Evolutionary conservation across 1,140 invertebrate species (phyloP), one percentile per base, ranked within the genome.

Genomic region (Drosophila eugracilis): DNA sequence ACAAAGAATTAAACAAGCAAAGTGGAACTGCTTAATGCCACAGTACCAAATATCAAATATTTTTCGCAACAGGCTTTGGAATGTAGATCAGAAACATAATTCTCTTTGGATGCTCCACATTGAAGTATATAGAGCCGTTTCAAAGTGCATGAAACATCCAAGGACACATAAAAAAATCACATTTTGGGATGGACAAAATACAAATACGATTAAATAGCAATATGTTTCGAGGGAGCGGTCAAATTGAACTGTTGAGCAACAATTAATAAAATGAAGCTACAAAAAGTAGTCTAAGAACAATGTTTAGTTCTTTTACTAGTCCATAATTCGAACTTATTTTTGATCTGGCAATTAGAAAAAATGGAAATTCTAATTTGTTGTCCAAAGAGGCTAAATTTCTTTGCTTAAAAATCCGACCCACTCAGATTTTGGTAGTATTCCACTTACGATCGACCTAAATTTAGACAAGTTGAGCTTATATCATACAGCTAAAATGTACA

Each of bases 401-500:
- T 44, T 44, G 39, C 28, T 15, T 7, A 26, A 5, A 26, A 63
- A 63, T 45, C 37, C 30, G 60, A 65, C 60, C 59, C 39, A 21
- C 24, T 44, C 55, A 14, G 26, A 12, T n/a, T n/a, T 19, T 37
- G 15, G 52, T 44, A 42, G 36, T 15, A 57, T 71, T 84, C 75
- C 34, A 53, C 19, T 79, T n/a, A n/a, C n/a, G n/a, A 26, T 30
- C 9, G 32, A 41, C 48, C 72, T 85, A 65, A 22, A 34, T 42
- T 22, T 84, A 84, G 57, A 76, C 30, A 47, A 65, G 58, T 85
- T 85, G 81, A 85, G 81, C 80, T 69, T 86, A 88, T 65, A 57
- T 57, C 26, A 44, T 81, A 86, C 52, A 71, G 55, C 57, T 70
- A 86, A 54, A 85, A 86, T 85, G 75, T 85, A 85, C 80, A 85